Base-by-base conservation (phyloP, 2,888 invertebrate genomes). In the Agonum fuliginosum region DNA sequence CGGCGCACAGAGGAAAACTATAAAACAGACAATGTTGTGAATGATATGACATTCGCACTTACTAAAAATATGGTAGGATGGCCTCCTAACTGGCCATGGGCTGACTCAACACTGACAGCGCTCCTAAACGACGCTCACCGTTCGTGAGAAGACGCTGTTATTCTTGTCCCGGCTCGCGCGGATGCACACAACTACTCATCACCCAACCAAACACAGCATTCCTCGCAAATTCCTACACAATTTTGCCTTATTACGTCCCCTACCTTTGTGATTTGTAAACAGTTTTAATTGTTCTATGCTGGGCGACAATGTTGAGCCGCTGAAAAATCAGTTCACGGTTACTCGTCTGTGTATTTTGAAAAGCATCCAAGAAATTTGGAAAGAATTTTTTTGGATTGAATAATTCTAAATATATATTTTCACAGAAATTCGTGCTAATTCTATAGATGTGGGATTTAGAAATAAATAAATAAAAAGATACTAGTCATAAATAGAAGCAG, bases 31-130 rank as follows among this genome's bases (percentile, higher is more conserved):
- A 34, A 6, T 19, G 22, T 20, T 17, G 37, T 20, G 17, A 30
- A 27, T 58, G 37, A 20, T 41, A 65, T 70, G 69, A 69, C 70
- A 77, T 77, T 77, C 58, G 54, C 77, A 77, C 77, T 77, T 77
- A 77, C 77, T 77, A 77, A 77, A 77, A 70, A 77, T 77, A 77
- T 69, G 22, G 54, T 19, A 76, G 74, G 30, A 54, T 77, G 77
- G 58, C 77, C 76, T 76, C 76, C 70, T 77, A 70, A 54, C 69
- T 19, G 70, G 77, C 77, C 77, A 77, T 77, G 70, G 27, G 77
- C 70, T 77, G 58, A 77, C 70, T 70, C 54, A 77, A 77, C 54
- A 77, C 77, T 77, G 70, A 75, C 65, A 24, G 43, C 27, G 27
- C 58, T 46, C 14, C 37, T 37, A 46, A 17, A 73, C 54, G 20